Base-by-base conservation (phyloP, 2,888 invertebrate species). In the Anticlea derivata region DNA sequence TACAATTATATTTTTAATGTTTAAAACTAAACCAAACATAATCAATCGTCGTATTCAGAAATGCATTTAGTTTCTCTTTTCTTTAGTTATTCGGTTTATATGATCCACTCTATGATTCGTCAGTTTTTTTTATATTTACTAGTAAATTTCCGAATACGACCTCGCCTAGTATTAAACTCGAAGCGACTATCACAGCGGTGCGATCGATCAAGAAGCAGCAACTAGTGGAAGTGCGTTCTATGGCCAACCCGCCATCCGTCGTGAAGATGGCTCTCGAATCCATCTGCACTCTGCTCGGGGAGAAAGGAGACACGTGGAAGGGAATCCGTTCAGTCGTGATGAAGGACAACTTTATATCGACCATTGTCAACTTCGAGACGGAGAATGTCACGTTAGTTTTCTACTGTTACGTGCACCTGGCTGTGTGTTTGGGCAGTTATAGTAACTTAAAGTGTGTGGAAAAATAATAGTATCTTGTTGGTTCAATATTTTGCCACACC, bases 181-280 rank as follows among this genome's bases (percentile, higher is more conserved):
- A 58, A 58, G 58, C 52, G 33, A 52, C 72, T 72, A 65, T 67
- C 67, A 80, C 87, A 94, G 97, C 98, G 78, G 98, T 98, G 78
- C 96, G 97, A 85, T 96, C 96, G 65, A 98, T 98, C 92, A 97
- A 97, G 93, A 98, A 98, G 87, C 97, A 97, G 84, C 97, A 98
- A 84, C 92, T 98, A 75, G 97, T 98, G 55, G 98, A 98, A 86
- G 96, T 98, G 64, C 93, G 97, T 58, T 96, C 98, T 20, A 97
- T 98, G 96, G 96, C 96, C 58, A 97, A 97, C 92, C 98, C 98
- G 50, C 98, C 98, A 40, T 94, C 95, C 44, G 94, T 96, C 61
- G 98, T 98, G 62, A 98, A 98, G 86, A 92, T 98, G 92, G 97
- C 98, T 62, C 92, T 98, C 70, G 98, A 98, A 89, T 97, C 98